These are phyloP conservation scores for Stratiolaelaps scimitus DNA, from an alignment of 1,140 invertebrate genomes.

Conservation along the genomic window DNA sequence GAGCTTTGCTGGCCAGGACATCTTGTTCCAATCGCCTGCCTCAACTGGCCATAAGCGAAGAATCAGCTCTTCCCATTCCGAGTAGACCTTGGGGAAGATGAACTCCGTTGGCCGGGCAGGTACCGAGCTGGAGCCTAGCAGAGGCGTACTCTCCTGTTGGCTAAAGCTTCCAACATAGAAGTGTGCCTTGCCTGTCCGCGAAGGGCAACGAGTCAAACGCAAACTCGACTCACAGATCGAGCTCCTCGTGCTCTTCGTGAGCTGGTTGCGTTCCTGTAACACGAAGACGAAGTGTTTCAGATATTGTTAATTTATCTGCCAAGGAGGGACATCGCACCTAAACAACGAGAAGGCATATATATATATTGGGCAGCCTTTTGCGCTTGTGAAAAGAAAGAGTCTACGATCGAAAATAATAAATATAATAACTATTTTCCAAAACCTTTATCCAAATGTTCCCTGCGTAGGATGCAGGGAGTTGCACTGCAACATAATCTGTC, in stretches of 20 bases:
- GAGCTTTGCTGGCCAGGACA: constrained; percentile 41
- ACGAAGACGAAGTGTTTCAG: too few relatives aligned
- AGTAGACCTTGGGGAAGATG: background rate
- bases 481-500: too few relatives aligned
- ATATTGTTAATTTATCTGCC: too few relatives aligned
- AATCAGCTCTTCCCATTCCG: constrained; percentile 42
- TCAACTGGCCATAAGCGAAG: constrained; percentile 46
- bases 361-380: too few relatives aligned
- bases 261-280: too few relatives aligned
- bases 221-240: constrained; percentile 1
- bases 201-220: constrained; percentile 7
- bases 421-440: too few relatives aligned
- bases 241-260: background rate
- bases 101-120: background rate
- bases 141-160: background rate
- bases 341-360: too few relatives aligned
- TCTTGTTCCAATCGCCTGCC: constrained; percentile 43
- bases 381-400: too few relatives aligned
- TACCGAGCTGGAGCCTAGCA: background rate
- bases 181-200: background rate
- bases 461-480: too few relatives aligned
- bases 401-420: too few relatives aligned
- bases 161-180: background rate
- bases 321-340: too few relatives aligned
- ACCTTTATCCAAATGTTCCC: too few relatives aligned